Evolutionary conservation across 2,888 invertebrate genomes (phyloP).

Genomic region (Eupsilia transversa): DNA sequence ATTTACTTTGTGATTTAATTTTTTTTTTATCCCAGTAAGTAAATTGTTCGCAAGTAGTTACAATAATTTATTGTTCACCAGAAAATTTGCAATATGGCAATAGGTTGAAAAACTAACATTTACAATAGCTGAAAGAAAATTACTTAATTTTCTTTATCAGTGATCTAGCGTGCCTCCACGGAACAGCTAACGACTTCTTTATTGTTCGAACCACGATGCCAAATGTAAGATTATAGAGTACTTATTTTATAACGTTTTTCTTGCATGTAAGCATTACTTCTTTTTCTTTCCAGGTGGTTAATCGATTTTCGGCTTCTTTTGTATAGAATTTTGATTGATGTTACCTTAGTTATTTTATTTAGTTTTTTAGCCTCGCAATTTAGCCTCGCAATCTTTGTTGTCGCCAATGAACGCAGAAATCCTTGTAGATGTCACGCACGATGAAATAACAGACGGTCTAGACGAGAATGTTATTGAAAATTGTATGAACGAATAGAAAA

Average conservation of each 20-base stretch:
- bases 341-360: slow-evolving; percentile 6
- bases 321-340: slow-evolving; percentile 16
- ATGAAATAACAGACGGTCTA: background rate
- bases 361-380: background rate
- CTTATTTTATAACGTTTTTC: slow-evolving; percentile 37
- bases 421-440: too few relatives aligned
- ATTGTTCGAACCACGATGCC: slow-evolving; percentile 27
- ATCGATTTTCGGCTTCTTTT: slow-evolving; percentile 14
- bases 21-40: too few relatives aligned
- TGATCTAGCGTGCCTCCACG: slow-evolving; percentile 33
- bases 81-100: slow-evolving; percentile 7
- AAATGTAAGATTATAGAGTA: slow-evolving; percentile 27
- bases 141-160: slow-evolving; percentile 15
- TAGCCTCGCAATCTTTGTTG: background rate
- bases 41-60: too few relatives aligned
- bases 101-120: slow-evolving; percentile 3
- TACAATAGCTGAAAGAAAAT: slow-evolving; percentile 8
- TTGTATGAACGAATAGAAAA: slow-evolving; percentile 6
- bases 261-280: slow-evolving; percentile 37
- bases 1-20: too few relatives aligned
- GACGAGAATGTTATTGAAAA: background rate
- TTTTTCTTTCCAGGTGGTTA: slow-evolving; percentile 1
- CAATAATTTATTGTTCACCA: too few relatives aligned
- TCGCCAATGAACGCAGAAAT: background rate
- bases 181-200: slow-evolving; percentile 35